Evolutionary conservation across 2,113 vertebrate species (phyloP).

Genomic region (Spizaetus ornatus): DNA sequence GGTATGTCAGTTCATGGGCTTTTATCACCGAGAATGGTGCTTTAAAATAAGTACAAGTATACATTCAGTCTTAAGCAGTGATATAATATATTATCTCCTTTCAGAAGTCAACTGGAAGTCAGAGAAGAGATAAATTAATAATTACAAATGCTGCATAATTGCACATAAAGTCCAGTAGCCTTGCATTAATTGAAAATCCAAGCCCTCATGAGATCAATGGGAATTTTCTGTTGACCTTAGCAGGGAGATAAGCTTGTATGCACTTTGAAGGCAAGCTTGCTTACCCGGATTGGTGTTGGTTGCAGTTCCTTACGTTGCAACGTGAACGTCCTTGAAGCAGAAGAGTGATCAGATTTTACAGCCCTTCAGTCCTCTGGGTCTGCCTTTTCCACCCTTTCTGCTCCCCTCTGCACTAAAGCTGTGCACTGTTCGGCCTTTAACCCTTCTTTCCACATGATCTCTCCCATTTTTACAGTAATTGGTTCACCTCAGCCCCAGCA

Average conservation of each 20-base stretch:
- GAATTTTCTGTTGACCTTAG: constrained; percentile 27
- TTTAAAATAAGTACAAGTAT: background rate
- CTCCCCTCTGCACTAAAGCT: background rate
- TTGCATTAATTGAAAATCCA: constrained; percentile 23
- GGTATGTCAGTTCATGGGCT: background rate
- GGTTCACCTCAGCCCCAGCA: background rate
- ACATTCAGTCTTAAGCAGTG: background rate
- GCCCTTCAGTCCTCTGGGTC: background rate
- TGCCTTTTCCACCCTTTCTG: background rate
- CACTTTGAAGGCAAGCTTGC: background rate
- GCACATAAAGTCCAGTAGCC: background rate
- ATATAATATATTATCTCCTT: background rate
- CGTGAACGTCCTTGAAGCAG: background rate
- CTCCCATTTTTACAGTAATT: constrained; percentile 12
- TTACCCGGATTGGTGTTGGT: background rate
- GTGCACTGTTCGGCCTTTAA: background rate
- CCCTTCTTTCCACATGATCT: background rate
- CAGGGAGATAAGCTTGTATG: background rate
- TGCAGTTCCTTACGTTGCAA: background rate
- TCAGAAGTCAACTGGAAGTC: constrained; percentile 19
- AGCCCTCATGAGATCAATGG: background rate
- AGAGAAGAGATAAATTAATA: constrained; percentile 45
- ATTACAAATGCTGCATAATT: constrained; percentile 23
- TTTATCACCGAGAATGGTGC: background rate
- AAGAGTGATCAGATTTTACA: background rate